Evolutionary conservation across 2,888 invertebrate species (phyloP), one percentile per base, ranked within the genome.

Genomic region (Leucophenga montana): DNA sequence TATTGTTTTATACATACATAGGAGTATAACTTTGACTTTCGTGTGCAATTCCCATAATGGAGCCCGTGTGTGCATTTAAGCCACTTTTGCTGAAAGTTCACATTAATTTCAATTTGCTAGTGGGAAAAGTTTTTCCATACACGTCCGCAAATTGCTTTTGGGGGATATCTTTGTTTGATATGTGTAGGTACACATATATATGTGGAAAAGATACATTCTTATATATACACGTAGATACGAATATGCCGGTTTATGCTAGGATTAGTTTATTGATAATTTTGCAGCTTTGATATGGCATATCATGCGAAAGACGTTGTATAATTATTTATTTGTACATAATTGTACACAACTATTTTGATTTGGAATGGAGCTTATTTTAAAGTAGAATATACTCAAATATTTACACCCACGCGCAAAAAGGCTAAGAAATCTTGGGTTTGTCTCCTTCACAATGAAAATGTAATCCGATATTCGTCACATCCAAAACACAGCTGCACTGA

Each of bases 21-120:
- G n/a, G n/a, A 20, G 27, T 27, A 48, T 39, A 65, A 48, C 50
- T 59, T 14, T 50, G 48, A 48, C 50, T 61, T 16, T 14, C 22
- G 13, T 64, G 71, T 78, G 84, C 79, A 84, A 82, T 85, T 83
- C 80, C 84, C 80, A 77, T 83, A 85, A 85, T 85, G 84, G 82
- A 85, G 79, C 85, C 85, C 85, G 82, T 85, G 85, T 79, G 85
- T 82, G 83, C 85, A 82, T 80, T 83, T 84, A 83, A 84, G 85
- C 82, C 85, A 85, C 83, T 84, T 85, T 85, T 78, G 76, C 79
- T 83, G 78, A 77, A 85, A 83, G 82, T 85, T 84, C 82, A 82
- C 85, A 85, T 85, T 85, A 85, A 85, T 85, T 85, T 85, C 85
- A 85, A 85, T 85, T 85, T 85, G 83, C 82, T 84, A 77, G 74